phyloP scores from a whole-genome alignment of 1,140 invertebrate genomes.

The Littorina saxatilis region DNA sequence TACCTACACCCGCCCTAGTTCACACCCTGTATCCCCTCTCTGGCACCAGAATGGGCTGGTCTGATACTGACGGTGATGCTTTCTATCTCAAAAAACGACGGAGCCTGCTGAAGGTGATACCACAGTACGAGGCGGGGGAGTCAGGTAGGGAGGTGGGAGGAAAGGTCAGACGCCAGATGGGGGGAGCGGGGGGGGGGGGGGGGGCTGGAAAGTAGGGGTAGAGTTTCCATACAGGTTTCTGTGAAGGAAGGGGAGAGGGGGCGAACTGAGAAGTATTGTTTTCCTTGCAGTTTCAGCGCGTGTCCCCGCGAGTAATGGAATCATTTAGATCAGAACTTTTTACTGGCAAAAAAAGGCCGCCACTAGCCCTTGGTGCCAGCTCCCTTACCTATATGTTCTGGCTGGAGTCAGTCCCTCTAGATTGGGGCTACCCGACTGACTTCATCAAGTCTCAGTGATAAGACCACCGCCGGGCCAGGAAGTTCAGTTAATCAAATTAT shows the following conservation, averaged over 20 bases:
- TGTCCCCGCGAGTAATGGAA: slow-evolving; percentile 14
- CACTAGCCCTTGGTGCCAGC: no score
- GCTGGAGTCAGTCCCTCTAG: no score
- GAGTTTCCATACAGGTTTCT: background rate
- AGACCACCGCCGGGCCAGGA: no score
- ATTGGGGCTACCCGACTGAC: no score
- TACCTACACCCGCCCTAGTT: background rate
- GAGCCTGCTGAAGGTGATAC: background rate
- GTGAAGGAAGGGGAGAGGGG: background rate
- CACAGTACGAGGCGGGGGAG: background rate
- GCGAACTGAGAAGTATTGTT: background rate
- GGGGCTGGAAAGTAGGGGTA: background rate
- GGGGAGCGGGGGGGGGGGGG: background rate
- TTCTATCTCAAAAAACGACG: background rate
- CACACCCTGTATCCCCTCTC: background rate
- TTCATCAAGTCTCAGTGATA: no score
- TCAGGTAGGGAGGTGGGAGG: background rate
- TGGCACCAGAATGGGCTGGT: background rate
- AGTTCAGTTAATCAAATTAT: no score
- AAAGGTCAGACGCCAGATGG: slow-evolving; percentile 2
- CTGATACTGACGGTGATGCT: background rate
- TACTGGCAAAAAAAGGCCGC: no score
- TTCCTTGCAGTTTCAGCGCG: background rate
- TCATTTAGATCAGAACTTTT: background rate
- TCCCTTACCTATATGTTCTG: no score